Evolutionary conservation across 2,888 invertebrate species (phyloP).

Genomic region (Stictocephala bisonia): DNA sequence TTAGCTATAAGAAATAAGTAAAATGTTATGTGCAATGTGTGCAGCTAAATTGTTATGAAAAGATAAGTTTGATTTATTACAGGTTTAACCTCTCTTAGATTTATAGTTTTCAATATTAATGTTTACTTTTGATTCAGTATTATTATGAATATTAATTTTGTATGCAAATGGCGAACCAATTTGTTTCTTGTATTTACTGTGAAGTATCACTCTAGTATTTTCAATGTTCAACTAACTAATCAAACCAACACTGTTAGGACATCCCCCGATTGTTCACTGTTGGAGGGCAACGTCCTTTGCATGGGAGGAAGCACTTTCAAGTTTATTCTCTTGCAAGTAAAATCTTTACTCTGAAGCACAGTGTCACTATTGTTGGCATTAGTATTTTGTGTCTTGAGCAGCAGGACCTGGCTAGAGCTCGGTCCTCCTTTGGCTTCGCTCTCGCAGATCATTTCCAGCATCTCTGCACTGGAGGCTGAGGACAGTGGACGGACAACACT

Average conservation of each 20-base stretch:
- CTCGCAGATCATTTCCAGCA: slow-evolving; percentile 73
- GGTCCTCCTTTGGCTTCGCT: slow-evolving; percentile 63
- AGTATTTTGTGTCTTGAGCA: slow-evolving; percentile 87
- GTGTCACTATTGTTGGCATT: slow-evolving; percentile 69
- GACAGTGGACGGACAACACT: slow-evolving; percentile 66
- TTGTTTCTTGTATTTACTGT: too few species aligned
- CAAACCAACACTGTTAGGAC: slow-evolving; percentile 54
- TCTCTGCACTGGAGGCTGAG: slow-evolving; percentile 69
- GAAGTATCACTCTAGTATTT: too few species aligned
- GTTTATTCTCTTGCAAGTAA: slow-evolving; percentile 79
- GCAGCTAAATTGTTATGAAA: too few species aligned
- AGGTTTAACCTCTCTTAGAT: too few species aligned
- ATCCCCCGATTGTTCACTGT: slow-evolving; percentile 50
- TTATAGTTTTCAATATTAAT: too few species aligned
- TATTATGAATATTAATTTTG: too few species aligned
- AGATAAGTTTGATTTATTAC: too few species aligned
- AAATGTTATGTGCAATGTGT: too few species aligned
- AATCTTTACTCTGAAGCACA: slow-evolving; percentile 74
- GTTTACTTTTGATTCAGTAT: too few species aligned
- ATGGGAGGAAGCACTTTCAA: slow-evolving; percentile 61
- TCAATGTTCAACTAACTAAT: too few species aligned
- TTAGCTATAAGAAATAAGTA: too few species aligned
- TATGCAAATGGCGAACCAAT: too few species aligned
- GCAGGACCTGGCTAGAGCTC: slow-evolving; percentile 70
- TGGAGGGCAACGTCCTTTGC: slow-evolving; percentile 55